Base-by-base conservation (phyloP, 2,888 invertebrate genomes). In the Ischnura elegans region DNA sequence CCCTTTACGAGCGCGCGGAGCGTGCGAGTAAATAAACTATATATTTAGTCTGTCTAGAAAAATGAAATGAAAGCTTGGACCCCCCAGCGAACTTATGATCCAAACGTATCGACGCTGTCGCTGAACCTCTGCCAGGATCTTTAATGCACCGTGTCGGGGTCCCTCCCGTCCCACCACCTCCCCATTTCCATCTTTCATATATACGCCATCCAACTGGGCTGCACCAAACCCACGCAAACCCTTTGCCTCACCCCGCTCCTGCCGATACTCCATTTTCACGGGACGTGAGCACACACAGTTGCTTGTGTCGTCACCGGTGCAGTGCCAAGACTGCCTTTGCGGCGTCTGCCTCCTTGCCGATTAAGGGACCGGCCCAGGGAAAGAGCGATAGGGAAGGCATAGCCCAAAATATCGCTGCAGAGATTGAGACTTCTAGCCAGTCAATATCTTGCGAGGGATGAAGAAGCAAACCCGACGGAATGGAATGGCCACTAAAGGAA, bases 91-190 rank as follows among this genome's bases (percentile, higher is more conserved):
- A 76, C 16, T 36, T 36, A 13, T 36, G 36, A 76, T 8, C 61
- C n/a, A 25, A 6, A 16, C 8, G 8, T 61, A 61, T 61, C 61
- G 61, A 36, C 76, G 6, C 51, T 19, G 36, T 36, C 36, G 29
- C 76, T 76, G 76, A 76, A 36, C 36, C 76, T 10, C 16, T 76
- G 76, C 76, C 76, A 76, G 76, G 76, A 36, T 36, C 76, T 76
- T 76, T 36, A 76, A 76, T 76, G 76, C 16, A 76, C 76, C 36
- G 36, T 8, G 29, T 3, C 29, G 13, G 76, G 76, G 25, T 76
- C 6, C 66, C 5, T n/a, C 66, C 66, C 6, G n/a, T 66, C 13
- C 76, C 10, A n/a, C 76, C 36, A 36, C 76, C 76, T 76, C 61
- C 25, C 61, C 61, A n/a, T n/a, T n/a, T n/a, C n/a, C 61, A 61